Conservation (phyloP, 2,113 vertebrate genomes). For the Gavialis gangeticus region DNA sequence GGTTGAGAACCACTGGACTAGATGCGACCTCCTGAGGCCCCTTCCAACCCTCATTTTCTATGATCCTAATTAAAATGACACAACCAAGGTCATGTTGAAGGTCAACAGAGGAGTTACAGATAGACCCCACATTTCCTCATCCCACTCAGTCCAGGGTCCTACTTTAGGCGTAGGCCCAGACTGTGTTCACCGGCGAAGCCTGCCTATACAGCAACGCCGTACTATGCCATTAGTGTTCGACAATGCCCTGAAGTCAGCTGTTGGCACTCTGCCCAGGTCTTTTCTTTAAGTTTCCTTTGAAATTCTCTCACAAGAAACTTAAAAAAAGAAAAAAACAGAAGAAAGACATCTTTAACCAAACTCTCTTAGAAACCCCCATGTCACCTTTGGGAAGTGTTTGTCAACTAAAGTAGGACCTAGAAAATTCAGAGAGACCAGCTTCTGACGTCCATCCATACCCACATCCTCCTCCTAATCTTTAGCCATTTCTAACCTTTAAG, state of each 20-base stretch:
- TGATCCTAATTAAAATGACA: neutral
- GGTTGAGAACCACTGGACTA: too few species aligned
- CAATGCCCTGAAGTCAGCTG: rapidly evolving
- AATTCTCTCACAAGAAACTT: conserved; percentile 8
- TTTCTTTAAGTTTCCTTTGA: conserved; percentile 4
- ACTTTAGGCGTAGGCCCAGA: neutral
- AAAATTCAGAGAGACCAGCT: conserved; percentile 35
- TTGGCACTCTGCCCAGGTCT: neutral
- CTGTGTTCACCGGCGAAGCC: neutral
- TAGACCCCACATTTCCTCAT: neutral
- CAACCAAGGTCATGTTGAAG: neutral
- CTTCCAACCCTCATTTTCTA: too few species aligned
- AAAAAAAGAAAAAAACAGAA: neutral
- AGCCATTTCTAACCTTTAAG: neutral
- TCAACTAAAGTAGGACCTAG: neutral
- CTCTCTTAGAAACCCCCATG: neutral
- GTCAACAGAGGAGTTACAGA: neutral
- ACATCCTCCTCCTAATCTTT: too few species aligned
- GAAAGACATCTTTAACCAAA: neutral
- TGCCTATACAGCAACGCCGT: neutral
- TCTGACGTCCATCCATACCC: conserved; percentile 3
- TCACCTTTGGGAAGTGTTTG: conserved; percentile 9
- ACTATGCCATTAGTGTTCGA: neutral
- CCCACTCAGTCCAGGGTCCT: neutral
- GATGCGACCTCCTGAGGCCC: too few species aligned